phyloP scores from a whole-genome alignment of 2,113 vertebrate species.

The Rhinogobius similis region DNA sequence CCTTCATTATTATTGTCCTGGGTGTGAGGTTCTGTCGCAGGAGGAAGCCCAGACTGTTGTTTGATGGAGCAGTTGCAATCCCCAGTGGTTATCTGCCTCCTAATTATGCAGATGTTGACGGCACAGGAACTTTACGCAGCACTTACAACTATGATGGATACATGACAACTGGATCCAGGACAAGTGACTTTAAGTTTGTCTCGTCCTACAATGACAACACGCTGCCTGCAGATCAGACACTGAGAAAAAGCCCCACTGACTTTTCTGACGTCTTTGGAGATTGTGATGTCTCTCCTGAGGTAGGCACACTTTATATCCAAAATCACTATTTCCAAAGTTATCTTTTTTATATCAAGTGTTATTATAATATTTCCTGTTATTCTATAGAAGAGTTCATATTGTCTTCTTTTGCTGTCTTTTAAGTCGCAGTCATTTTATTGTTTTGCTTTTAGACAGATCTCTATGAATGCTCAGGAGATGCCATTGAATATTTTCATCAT shows the following conservation, averaged over 20 bases:
- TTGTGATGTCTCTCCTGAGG: conserved; percentile 15
- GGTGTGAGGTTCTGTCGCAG: conserved; percentile 64
- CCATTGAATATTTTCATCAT: no score
- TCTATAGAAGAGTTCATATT: no score
- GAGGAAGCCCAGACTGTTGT: conserved; percentile 64
- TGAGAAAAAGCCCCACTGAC: conserved; percentile 28
- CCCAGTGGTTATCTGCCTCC: conserved; percentile 70
- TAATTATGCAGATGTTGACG: conserved; percentile 60
- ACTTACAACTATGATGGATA: conserved; percentile 68
- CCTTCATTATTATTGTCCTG: conserved; percentile 1
- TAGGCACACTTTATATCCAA: background rate
- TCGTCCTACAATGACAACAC: conserved; percentile 64
- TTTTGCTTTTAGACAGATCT: no score
- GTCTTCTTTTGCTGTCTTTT: no score
- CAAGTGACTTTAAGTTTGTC: conserved; percentile 69
- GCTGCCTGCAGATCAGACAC: conserved; percentile 44
- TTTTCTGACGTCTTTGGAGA: conserved; percentile 24
- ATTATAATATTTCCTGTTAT: no score
- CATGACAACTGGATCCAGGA: conserved; percentile 55
- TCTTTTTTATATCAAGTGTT: no score
- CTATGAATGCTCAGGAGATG: no score
- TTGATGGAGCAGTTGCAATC: conserved; percentile 70
- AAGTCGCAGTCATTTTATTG: no score
- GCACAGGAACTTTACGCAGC: conserved; percentile 66
- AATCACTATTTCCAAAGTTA: no score